Evolutionary conservation across 2,797 vertebrate genomes (phyloP), one percentile per base, ranked within the genome.

Genomic region (Rhodeus uyekii): DNA sequence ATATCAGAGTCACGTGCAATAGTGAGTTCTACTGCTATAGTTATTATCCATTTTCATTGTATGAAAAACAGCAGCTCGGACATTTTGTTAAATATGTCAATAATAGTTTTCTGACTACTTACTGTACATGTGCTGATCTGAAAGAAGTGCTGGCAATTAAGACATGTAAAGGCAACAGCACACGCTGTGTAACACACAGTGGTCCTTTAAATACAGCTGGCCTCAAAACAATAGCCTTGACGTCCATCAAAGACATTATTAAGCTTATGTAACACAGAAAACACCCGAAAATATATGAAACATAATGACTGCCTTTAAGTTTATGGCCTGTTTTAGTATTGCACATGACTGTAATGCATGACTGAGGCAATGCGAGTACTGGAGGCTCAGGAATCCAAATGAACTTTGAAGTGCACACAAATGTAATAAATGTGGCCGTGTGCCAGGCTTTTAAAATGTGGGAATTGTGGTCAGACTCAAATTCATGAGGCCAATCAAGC

Each of bases 241-340:
- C 90, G 83, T 78, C 80, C 69, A 75, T 84, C 84, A 84, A 88
- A 86, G 90, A 91, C 92, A 93, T 92, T 91, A 90, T 92, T 90
- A 90, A 87, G 90, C 89, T 86, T 83, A 67, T 6, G 29, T 86
- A 78, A 72, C 50, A 34, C 88, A 89, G 89, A 83, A 90, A 93
- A 92, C 87, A 90, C 67, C 87, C 76, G 83, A 89, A 89, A 92
- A 88, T 84, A 84, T 87, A 91, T 91, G 90, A 90, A 93, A 92
- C 85, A 88, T 91, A 90, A 91, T 42, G 81, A 88, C 88, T 86
- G 87, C 86, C 84, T 91, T 88, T 86, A 79, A 89, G 91, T 93
- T 93, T 94, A 92, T 86, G 88, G 91, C 89, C 90, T 92, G 90
- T 91, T 93, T 92, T 89, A 92, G 90, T 90, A 88, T 92, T 90